These are phyloP conservation scores for Drosophila seguyi DNA, from an alignment of 1,140 invertebrate species.

Conservation along the genomic window DNA sequence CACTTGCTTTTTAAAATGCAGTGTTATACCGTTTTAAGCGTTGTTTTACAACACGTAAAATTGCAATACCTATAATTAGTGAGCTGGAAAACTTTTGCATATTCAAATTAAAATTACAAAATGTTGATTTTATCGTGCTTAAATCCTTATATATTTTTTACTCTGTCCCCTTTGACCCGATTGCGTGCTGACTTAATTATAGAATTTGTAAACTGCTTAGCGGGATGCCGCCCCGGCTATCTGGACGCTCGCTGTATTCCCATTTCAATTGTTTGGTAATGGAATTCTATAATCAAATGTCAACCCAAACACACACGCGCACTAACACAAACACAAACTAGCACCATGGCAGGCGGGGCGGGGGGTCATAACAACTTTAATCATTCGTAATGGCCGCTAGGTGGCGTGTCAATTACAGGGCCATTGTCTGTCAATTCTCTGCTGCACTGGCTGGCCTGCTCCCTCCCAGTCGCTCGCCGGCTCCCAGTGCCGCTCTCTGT, in stretches of 20 bases:
- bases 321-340: not conserved
- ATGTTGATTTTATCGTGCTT: not conserved
- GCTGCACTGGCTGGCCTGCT: conserved; percentile 23
- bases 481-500: conserved; percentile 5
- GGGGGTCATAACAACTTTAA: conserved; percentile 39
- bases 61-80: not conserved
- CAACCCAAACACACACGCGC: conserved; percentile 24
- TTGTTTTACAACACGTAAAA: not conserved
- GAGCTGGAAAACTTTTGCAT: not conserved
- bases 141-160: not conserved
- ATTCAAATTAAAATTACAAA: conserved; percentile 4
- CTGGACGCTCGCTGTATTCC: conserved; percentile 24
- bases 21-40: not conserved
- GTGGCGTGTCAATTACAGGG: conserved; percentile 59
- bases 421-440: conserved; percentile 44
- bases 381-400: conserved; percentile 57
- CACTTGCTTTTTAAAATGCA: not conserved
- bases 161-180: conserved; percentile 18
- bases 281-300: conserved; percentile 56
- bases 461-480: not conserved
- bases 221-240: conserved; percentile 3
- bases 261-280: conserved; percentile 49
- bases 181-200: conserved; percentile 39
- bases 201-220: conserved; percentile 27
- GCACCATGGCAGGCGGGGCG: not conserved